Conservation (phyloP, 92 coral and sea anemone species). For the Epizoanthus scotinus region DNA sequence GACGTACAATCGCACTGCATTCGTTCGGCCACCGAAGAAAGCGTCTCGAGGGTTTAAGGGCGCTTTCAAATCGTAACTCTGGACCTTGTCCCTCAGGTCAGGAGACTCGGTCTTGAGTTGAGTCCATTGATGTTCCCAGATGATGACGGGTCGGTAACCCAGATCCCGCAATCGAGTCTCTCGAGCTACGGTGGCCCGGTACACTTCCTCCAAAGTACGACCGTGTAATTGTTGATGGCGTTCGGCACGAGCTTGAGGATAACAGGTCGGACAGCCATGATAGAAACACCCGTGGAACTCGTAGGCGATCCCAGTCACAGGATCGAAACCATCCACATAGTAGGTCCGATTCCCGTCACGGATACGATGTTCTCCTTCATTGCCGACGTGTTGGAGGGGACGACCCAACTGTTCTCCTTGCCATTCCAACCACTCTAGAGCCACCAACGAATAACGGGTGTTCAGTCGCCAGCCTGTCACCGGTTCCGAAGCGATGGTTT, state of each 20-base stretch:
- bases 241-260: too few relatives aligned
- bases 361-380: not conserved
- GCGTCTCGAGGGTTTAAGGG: slow-evolving; percentile 20
- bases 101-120: too few relatives aligned
- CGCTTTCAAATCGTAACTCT: not conserved
- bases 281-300: too few relatives aligned
- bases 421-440: slow-evolving; percentile 8
- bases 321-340: too few relatives aligned
- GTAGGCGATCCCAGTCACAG: too few relatives aligned
- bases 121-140: not conserved
- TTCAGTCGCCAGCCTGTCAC: not conserved
- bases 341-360: not conserved
- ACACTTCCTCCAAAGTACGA: not conserved
- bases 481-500: slow-evolving; percentile 21
- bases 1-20: not conserved
- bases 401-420: not conserved
- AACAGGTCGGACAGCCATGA: too few relatives aligned
- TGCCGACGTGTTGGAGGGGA: not conserved
- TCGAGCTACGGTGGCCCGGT: not conserved
- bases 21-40: slow-evolving; percentile 6
- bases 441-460: not conserved
- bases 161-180: not conserved
- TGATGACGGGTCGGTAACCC: not conserved
- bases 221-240: not conserved
- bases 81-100: not conserved